Percentiles rank a stretch among this genome's conserved stretches.
phyloP scores from a whole-genome alignment of 2,113 vertebrate genomes.

The Hystrix brachyura region DNA sequence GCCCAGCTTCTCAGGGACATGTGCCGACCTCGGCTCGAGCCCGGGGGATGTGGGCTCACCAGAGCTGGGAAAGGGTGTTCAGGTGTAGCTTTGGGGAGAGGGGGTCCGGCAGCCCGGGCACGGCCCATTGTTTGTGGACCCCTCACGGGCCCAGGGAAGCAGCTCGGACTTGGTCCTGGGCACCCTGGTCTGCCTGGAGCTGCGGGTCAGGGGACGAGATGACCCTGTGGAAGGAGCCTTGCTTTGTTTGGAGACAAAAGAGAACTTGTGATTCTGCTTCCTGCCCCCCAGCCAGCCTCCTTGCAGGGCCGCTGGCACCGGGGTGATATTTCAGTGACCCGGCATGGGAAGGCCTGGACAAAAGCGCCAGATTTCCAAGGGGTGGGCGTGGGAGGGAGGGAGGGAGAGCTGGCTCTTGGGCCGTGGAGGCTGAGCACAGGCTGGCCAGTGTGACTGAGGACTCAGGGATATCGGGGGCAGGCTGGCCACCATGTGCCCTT shows the following conservation, averaged over 20 bases:
- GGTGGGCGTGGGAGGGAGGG: neutral
- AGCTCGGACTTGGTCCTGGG: neutral
- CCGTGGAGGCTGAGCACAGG: neutral
- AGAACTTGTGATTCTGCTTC: neutral
- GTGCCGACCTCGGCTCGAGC: accelerated
- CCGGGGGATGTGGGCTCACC: neutral
- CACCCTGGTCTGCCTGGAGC: neutral
- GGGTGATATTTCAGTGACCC: neutral
- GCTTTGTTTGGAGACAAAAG: conserved; percentile 70
- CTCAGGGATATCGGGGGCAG: accelerated
- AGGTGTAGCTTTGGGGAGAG: neutral
- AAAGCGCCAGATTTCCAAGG: neutral
- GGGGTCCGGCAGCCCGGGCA: neutral
- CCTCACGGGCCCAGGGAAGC: neutral
- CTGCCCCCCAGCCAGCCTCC: neutral
- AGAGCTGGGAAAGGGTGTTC: neutral
- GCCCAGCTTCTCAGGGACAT: neutral
- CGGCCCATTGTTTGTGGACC: neutral
- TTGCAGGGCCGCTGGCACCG: neutral
- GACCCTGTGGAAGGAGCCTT: neutral
- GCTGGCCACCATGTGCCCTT: neutral
- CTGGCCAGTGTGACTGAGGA: neutral
- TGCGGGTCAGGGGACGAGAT: neutral
- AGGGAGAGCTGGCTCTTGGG: neutral
- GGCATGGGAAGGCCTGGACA: neutral